Conservation (phyloP, 2,888 invertebrate genomes). For the Onchidella celtica region DNA sequence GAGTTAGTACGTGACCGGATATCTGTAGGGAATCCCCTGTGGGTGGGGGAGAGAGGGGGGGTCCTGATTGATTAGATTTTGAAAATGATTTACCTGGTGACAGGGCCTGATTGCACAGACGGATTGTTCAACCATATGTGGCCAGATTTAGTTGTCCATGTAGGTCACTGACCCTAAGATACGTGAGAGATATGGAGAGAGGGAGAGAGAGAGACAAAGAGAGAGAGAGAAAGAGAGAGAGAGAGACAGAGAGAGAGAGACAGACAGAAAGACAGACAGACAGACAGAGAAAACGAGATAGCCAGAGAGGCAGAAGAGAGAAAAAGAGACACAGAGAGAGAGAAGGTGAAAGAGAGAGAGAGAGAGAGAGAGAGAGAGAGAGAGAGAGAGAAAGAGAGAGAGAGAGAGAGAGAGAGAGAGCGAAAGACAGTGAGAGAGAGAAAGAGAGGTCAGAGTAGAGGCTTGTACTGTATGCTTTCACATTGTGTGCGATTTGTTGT, state of each 20-base stretch:
- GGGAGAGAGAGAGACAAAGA: slow-evolving; percentile 36
- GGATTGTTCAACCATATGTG: no score
- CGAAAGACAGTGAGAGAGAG: not conserved
- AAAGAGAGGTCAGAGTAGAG: not conserved
- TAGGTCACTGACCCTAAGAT: no score
- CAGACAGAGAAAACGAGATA: slow-evolving; percentile 31
- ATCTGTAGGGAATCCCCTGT: no score
- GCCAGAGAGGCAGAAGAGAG: slow-evolving; percentile 32
- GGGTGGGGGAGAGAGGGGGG: no score
- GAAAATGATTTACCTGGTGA: no score
- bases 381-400: slow-evolving; percentile 34
- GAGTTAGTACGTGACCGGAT: no score
- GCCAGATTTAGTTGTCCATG: no score
- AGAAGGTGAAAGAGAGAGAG: not conserved
- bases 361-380: not conserved
- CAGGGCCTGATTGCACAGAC: no score
- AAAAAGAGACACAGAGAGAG: not conserved
- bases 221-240: slow-evolving; percentile 41
- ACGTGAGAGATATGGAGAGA: slow-evolving; percentile 21
- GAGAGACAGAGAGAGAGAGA: not conserved
- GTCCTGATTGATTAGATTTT: no score
- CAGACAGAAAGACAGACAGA: not conserved
- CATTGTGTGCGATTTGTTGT: no score
- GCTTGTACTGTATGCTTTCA: no score
- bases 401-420: slow-evolving; percentile 39